Conservation (phyloP, 2,888 invertebrate genomes). For the Drosophila melanocephala region DNA sequence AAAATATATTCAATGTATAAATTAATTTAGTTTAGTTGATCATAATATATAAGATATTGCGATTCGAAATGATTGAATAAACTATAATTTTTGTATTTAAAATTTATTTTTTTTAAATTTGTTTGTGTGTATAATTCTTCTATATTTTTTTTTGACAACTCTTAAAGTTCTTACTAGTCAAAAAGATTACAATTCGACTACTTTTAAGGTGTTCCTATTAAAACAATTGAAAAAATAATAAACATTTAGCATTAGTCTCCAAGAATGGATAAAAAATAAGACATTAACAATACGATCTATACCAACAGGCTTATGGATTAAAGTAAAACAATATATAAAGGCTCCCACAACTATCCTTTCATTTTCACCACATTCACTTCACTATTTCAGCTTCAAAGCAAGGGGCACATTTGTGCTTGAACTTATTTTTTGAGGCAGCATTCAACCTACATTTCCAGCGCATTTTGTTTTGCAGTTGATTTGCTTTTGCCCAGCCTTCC, state of each 20-base stretch:
- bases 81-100: background rate
- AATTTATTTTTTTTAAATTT: fast-evolving
- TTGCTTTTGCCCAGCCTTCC: constrained; percentile 15
- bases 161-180: background rate
- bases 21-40: background rate
- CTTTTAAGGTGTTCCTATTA: background rate
- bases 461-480: constrained; percentile 46
- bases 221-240: background rate
- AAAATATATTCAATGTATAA: background rate
- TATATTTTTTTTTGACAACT: background rate
- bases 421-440: background rate
- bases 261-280: background rate
- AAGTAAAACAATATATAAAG: background rate
- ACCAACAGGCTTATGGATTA: background rate
- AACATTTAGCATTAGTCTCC: background rate
- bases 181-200: background rate
- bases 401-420: constrained; percentile 3
- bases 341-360: background rate
- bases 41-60: too few species aligned
- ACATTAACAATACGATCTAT: background rate
- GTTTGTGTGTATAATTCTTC: background rate
- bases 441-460: constrained; percentile 26
- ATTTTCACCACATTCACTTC: background rate
- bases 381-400: constrained; percentile 13
- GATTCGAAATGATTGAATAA: background rate